Evolutionary conservation across 2,888 invertebrate genomes (phyloP).

Genomic region (Tyria jacobaeae): DNA sequence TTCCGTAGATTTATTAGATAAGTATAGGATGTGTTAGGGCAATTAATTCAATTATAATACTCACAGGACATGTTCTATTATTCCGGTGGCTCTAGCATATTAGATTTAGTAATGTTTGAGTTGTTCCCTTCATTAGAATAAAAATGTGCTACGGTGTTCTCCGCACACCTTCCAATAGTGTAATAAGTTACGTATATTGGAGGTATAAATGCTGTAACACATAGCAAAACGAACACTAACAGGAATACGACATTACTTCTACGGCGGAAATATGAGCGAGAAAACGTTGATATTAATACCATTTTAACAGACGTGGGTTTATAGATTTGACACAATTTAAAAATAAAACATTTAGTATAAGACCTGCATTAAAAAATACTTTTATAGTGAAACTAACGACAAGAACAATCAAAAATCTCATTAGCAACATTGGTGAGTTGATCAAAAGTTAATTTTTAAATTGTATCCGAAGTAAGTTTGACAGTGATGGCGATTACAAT

Average conservation of each 20-base stretch:
- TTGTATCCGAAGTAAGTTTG: too few species aligned
- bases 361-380: too few species aligned
- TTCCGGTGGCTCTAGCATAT: conserved; percentile 2
- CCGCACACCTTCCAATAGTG: conserved; percentile 55
- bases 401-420: too few species aligned
- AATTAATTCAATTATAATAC: not conserved
- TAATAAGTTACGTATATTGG: conserved; percentile 70
- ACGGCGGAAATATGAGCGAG: conserved; percentile 25
- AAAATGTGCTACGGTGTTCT: conserved; percentile 68
- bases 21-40: too few species aligned
- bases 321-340: conserved; percentile 38
- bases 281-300: conserved; percentile 22
- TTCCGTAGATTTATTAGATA: not conserved
- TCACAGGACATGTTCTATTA: conserved; percentile 1
- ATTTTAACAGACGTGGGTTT: conserved; percentile 31
- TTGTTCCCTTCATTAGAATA: conserved; percentile 44
- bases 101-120: conserved; percentile 13
- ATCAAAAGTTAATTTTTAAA: too few species aligned
- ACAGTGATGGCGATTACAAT: too few species aligned
- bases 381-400: too few species aligned
- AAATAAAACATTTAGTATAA: not conserved
- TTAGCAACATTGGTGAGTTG: too few species aligned
- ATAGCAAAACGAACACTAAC: conserved; percentile 60
- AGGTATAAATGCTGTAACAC: conserved; percentile 63
- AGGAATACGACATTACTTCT: conserved; percentile 55